phyloP scores from a whole-genome alignment of 2,888 invertebrate genomes.

The Endotricha flammealis region DNA sequence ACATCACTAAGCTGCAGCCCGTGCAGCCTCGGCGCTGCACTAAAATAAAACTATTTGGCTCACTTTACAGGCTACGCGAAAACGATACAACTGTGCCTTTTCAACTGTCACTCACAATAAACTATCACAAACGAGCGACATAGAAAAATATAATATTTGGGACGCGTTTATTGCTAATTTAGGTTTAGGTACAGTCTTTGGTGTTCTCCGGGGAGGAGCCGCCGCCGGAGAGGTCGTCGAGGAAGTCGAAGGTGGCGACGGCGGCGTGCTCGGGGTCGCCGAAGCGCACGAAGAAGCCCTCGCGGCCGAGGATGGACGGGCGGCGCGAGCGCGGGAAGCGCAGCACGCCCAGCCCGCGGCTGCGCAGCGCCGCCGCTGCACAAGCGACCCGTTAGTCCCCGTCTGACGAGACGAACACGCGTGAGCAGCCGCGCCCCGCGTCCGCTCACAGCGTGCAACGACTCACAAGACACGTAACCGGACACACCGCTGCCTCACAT shows the following conservation, averaged over 20 bases:
- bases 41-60: slow-evolving; percentile 53
- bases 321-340: slow-evolving; percentile 73
- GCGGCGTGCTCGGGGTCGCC: slow-evolving; percentile 87
- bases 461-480: slow-evolving; percentile 12
- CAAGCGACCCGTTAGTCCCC: slow-evolving; percentile 46
- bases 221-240: slow-evolving; percentile 80
- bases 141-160: slow-evolving; percentile 64
- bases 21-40: slow-evolving; percentile 51
- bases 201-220: slow-evolving; percentile 60
- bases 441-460: slow-evolving; percentile 16
- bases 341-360: slow-evolving; percentile 76
- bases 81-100: slow-evolving; percentile 37
- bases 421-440: slow-evolving; percentile 32
- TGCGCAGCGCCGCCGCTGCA: slow-evolving; percentile 80
- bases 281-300: slow-evolving; percentile 87
- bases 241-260: slow-evolving; percentile 88
- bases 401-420: slow-evolving; percentile 51
- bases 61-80: slow-evolving; percentile 43
- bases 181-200: slow-evolving; percentile 67
- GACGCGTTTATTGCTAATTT: slow-evolving; percentile 56
- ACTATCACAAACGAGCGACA: slow-evolving; percentile 21
- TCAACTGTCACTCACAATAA: slow-evolving; percentile 13
- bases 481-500: slow-evolving; percentile 10
- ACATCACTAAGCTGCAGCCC: slow-evolving; percentile 62
- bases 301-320: slow-evolving; percentile 86